These are phyloP conservation scores for Xanthorhoe designata DNA, from an alignment of 2,888 invertebrate genomes.

Conservation along the genomic window DNA sequence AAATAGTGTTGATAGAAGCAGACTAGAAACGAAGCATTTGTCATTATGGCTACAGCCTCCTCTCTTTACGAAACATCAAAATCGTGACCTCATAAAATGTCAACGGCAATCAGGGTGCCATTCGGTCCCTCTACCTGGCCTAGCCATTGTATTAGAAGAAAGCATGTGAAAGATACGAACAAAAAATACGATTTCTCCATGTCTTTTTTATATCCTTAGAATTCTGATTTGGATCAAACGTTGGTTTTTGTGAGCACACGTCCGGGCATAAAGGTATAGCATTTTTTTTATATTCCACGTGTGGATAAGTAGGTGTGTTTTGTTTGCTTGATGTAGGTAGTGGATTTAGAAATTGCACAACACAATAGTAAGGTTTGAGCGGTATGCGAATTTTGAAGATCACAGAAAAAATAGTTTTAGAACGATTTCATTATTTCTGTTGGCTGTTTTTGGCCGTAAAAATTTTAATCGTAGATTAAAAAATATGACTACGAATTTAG, in stretches of 20 bases:
- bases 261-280: constrained; percentile 61
- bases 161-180: constrained; percentile 77
- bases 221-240: constrained; percentile 74
- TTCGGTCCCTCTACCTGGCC: constrained; percentile 73
- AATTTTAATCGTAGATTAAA: too few species aligned
- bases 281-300: constrained; percentile 71
- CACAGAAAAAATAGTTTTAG: not conserved
- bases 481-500: too few species aligned
- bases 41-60: too few species aligned
- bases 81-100: constrained; percentile 76
- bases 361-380: not conserved
- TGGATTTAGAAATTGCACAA: constrained; percentile 43
- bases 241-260: constrained; percentile 72
- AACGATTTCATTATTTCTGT: too few species aligned
- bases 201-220: constrained; percentile 68
- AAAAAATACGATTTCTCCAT: constrained; percentile 75
- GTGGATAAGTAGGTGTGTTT: constrained; percentile 63
- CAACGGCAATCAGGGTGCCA: constrained; percentile 69
- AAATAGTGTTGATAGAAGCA: too few species aligned
- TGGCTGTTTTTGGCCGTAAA: too few species aligned
- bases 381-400: not conserved
- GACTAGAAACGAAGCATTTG: too few species aligned
- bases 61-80: constrained; percentile 33
- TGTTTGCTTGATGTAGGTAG: constrained; percentile 49
- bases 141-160: constrained; percentile 75